A percentile compares a stretch with the other conserved stretches of the same genome.
Conservation (phyloP, 2,797 vertebrate genomes). For the Sebastiscus albofasciatus region DNA sequence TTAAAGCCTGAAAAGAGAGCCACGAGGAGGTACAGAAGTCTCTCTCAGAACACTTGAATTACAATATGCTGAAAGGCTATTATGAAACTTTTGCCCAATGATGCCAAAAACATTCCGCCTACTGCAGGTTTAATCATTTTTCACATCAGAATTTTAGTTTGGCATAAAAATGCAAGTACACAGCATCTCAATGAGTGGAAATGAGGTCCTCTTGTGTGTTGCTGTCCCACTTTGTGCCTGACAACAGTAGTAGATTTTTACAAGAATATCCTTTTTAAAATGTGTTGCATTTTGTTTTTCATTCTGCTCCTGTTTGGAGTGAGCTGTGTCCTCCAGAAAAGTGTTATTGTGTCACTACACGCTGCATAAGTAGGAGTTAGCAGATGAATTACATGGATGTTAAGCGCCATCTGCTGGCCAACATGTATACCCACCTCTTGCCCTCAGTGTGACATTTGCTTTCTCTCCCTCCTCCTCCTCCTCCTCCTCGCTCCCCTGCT, state of each 20-base stretch:
- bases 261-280: background rate
- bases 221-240: background rate
- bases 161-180: background rate
- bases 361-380: background rate
- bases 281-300: background rate
- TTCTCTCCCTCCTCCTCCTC: background rate
- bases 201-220: background rate
- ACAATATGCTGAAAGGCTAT: too few species aligned
- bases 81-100: too few species aligned
- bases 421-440: background rate
- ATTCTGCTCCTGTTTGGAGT: background rate
- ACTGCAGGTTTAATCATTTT: background rate
- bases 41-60: too few species aligned
- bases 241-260: background rate
- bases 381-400: background rate
- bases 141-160: background rate
- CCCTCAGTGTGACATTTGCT: conserved; percentile 2
- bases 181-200: background rate
- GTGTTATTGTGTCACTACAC: background rate
- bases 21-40: too few species aligned
- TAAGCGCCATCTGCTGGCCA: conserved; percentile 66
- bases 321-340: background rate
- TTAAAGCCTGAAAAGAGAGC: too few species aligned
- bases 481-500: background rate
- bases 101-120: too few species aligned